Evolutionary conservation across 2,113 vertebrate genomes (phyloP), one percentile per base, ranked within the genome.

Genomic region (Brachyistius frenatus): DNA sequence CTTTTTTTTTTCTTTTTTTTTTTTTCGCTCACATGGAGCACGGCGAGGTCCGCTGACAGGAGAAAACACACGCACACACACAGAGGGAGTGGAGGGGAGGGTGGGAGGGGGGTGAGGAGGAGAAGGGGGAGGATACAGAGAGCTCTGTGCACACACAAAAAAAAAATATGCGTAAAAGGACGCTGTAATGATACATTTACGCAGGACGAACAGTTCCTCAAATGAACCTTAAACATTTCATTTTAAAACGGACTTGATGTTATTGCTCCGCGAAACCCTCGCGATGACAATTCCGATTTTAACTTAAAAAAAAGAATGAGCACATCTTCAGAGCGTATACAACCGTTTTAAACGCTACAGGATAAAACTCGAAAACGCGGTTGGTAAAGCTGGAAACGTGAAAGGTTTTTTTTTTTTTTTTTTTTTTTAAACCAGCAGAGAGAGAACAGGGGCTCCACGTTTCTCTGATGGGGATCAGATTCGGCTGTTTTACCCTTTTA

Each of bases 21-120:
- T 32, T 54, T 63, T 14, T 23, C 67, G 66, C 88, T 89, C 88
- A 91, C 88, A 90, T 88, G 89, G 85, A 78, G 66, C 81, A 78
- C 85, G 52, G 86, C 78, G 84, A 83, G 86, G 83, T 90, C 80
- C 83, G 86, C 81, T 91, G 86, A 92, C 91, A 89, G 86, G 78
- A 78, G 86, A 74, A 80, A 81, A 83, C 63, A 84, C 67, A 66
- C 78, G 60, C 56, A 49, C 65, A 52, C 73, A n/a, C 7, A 47
- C 5, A 4, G 37, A 32, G 32, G 31, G 66, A 64, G 55, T 1
- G 36, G 23, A 50, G 7, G 55, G n/a, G 30, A 35, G 54, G 16
- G 31, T 5, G 35, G 39, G 47, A 13, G 5, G 10, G 61, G n/a
- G n/a, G n/a, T n/a, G n/a, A 3, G 8, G 44, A 10, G 30, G 57